Evolutionary conservation across 2,113 vertebrate species (phyloP).

Genomic region (Toxostoma redivivum): DNA sequence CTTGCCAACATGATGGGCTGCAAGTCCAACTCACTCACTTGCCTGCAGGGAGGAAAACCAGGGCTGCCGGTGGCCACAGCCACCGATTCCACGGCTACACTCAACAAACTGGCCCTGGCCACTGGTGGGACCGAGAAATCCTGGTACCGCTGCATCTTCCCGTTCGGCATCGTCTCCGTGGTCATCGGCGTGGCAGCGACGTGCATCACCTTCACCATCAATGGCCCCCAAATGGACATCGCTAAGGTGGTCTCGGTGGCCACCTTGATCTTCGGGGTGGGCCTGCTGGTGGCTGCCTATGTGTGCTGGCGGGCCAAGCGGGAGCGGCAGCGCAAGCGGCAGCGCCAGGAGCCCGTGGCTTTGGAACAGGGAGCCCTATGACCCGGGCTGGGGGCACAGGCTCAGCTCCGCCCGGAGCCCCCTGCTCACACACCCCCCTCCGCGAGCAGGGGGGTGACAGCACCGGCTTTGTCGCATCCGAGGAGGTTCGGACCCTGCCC

Average conservation of each 20-base stretch:
- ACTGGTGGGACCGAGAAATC: constrained; percentile 88
- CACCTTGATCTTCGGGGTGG: constrained; percentile 76
- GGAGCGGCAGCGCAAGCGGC: constrained; percentile 76
- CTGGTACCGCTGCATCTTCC: constrained; percentile 91
- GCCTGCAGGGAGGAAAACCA: constrained; percentile 73
- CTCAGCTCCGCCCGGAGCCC: background rate
- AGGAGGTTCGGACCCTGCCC: background rate
- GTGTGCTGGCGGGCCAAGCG: constrained; percentile 84
- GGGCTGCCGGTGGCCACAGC: constrained; percentile 61
- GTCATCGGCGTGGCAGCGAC: constrained; percentile 85
- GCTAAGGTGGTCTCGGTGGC: constrained; percentile 87
- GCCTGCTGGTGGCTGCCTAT: constrained; percentile 79
- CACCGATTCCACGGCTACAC: constrained; percentile 79
- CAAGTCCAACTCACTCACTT: constrained; percentile 81
- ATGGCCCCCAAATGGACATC: constrained; percentile 81
- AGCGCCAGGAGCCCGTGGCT: constrained; percentile 73
- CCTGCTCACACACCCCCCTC: background rate
- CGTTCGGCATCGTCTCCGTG: constrained; percentile 87
- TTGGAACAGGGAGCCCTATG: constrained; percentile 84
- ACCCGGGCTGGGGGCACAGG: constrained; percentile 9
- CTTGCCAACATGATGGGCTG: constrained; percentile 79
- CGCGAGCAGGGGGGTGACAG: background rate
- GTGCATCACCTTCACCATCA: constrained; percentile 88
- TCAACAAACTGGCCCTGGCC: constrained; percentile 85
- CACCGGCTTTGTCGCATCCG: background rate